phyloP scores from a whole-genome alignment of 1,140 invertebrate genomes.

The Drosophila grimshawi region DNA sequence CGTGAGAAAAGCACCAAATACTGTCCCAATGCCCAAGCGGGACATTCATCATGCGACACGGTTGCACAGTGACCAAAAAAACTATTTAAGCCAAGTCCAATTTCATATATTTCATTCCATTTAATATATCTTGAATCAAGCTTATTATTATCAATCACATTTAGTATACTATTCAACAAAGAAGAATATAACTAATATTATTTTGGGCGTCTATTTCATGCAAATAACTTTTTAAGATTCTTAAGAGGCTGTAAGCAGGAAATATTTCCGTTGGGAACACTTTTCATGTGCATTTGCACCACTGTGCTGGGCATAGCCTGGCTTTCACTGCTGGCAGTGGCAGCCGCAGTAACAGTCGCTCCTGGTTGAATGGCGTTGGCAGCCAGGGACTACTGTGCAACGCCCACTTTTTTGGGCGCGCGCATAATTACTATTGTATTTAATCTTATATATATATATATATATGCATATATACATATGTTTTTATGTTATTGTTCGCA shows the following conservation, averaged over 20 bases:
- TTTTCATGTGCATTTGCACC: slow-evolving; percentile 1
- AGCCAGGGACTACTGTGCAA: slow-evolving; percentile 77
- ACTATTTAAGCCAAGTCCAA: neutral
- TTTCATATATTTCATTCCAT: too few species aligned
- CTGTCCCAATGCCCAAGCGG: slow-evolving; percentile 34
- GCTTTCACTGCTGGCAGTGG: slow-evolving; percentile 69
- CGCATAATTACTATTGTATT: slow-evolving; percentile 64
- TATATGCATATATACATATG: slow-evolving; percentile 9
- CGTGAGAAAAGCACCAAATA: slow-evolving; percentile 72
- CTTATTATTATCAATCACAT: too few species aligned
- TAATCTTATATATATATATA: slow-evolving; percentile 31
- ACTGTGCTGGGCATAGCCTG: slow-evolving; percentile 56
- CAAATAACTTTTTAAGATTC: too few species aligned
- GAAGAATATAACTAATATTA: too few species aligned
- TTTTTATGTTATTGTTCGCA: slow-evolving; percentile 27
- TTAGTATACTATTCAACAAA: too few species aligned
- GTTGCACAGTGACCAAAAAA: slow-evolving; percentile 21
- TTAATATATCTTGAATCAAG: too few species aligned
- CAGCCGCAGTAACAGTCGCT: slow-evolving; percentile 12
- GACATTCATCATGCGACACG: slow-evolving; percentile 59
- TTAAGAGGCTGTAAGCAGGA: too few species aligned
- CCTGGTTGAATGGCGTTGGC: slow-evolving; percentile 59
- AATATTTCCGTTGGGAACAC: too few species aligned
- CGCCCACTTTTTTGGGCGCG: slow-evolving; percentile 63
- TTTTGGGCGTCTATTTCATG: too few species aligned